phyloP scores from a whole-genome alignment of 2,888 invertebrate species.

The Aquatica leii region DNA sequence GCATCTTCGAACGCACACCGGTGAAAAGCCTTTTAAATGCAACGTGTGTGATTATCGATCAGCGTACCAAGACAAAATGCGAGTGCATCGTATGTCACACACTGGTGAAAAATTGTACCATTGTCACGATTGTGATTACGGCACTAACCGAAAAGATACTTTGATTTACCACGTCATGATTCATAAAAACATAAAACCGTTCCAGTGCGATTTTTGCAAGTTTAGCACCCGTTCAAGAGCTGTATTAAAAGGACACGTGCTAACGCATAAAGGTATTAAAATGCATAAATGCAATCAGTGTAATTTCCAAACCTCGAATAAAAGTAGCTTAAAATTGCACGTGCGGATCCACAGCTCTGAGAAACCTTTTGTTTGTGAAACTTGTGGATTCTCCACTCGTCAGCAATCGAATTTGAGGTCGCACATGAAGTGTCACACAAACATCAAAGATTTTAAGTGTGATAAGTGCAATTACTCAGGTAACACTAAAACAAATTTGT shows the following conservation, averaged over 20 bases:
- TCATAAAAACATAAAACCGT: slow-evolving; percentile 1
- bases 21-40: slow-evolving; percentile 7
- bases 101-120: neutral
- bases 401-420: neutral
- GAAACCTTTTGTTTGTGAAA: neutral
- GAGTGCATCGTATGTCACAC: slow-evolving; percentile 6
- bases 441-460: neutral
- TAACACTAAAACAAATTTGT: neutral
- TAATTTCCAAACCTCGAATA: neutral
- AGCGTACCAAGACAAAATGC: neutral
- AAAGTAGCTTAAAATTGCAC: neutral
- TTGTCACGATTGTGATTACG: neutral
- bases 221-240: neutral
- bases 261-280: neutral
- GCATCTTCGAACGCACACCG: neutral
- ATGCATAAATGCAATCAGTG: neutral
- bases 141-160: neutral
- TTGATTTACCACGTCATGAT: neutral
- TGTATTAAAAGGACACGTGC: neutral
- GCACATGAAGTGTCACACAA: neutral
- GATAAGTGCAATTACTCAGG: neutral
- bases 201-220: slow-evolving; percentile 11
- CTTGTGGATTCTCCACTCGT: neutral
- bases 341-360: neutral
- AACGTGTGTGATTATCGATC: slow-evolving; percentile 1